Evolutionary conservation across 2,797 vertebrate genomes (phyloP).

Genomic region (Lithobates pipiens): DNA sequence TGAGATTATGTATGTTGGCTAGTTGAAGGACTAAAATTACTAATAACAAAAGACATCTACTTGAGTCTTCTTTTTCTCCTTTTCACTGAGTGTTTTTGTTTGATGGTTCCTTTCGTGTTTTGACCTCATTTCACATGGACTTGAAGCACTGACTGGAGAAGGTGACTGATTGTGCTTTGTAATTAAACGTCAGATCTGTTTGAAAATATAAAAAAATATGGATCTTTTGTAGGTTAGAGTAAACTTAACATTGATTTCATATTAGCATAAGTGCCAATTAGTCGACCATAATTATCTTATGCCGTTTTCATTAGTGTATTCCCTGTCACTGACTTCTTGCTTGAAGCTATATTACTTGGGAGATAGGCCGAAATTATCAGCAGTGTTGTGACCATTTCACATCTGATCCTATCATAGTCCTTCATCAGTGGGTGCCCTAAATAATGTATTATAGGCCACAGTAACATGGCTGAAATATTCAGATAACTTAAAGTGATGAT

Average conservation of each 20-base stretch:
- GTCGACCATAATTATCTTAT: conserved; percentile 43
- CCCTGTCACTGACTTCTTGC: conserved; percentile 44
- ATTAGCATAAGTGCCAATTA: conserved; percentile 54
- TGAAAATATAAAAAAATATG: background rate
- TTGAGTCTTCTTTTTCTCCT: too few relatives aligned
- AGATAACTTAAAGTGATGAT: background rate
- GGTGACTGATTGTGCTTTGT: background rate
- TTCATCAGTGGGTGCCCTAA: conserved; percentile 17
- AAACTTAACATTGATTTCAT: conserved; percentile 35
- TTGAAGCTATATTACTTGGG: conserved; percentile 57
- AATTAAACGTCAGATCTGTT: background rate
- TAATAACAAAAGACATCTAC: too few relatives aligned
- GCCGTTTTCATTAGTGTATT: conserved; percentile 22
- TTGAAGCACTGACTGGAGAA: background rate
- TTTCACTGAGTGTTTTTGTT: too few relatives aligned
- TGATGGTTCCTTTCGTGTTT: too few relatives aligned
- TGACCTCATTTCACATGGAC: too few relatives aligned
- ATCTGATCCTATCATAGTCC: conserved; percentile 60
- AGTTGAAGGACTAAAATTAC: too few relatives aligned
- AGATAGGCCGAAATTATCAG: conserved; percentile 63
- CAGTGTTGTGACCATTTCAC: conserved; percentile 63
- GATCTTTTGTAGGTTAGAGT: background rate
- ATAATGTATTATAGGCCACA: conserved; percentile 25
- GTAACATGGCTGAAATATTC: background rate
- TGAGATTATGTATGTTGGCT: too few relatives aligned